A percentile compares a stretch with the other conserved stretches of the same genome.
Evolutionary conservation across 2,113 vertebrate species (phyloP).

Genomic region (Anser cygnoides): DNA sequence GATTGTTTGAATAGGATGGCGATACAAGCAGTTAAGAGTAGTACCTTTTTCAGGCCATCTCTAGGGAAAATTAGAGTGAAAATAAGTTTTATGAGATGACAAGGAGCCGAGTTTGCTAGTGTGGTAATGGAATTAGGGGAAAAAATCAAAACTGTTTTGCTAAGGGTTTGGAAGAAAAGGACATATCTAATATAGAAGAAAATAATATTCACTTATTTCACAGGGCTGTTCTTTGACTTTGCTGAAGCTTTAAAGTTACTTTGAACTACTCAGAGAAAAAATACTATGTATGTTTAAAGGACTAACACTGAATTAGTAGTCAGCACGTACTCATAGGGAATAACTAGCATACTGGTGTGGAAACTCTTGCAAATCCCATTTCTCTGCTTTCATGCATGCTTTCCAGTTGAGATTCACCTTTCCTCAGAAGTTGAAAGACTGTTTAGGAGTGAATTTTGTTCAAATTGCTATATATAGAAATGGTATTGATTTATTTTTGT

Average conservation of each 20-base stretch:
- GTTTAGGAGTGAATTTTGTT: not conserved
- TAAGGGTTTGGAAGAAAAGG: not conserved
- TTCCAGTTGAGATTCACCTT: not conserved
- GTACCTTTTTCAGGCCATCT: not conserved
- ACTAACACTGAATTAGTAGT: not conserved
- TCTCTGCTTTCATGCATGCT: not conserved
- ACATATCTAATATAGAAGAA: not conserved
- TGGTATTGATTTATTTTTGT: not conserved
- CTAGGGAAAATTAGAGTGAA: not conserved
- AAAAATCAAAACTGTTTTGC: not conserved
- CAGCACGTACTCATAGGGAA: not conserved
- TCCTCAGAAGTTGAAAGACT: not conserved
- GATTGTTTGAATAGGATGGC: not conserved
- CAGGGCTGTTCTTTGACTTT: not conserved
- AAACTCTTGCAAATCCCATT: not conserved
- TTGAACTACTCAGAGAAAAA: not conserved
- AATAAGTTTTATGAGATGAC: not conserved
- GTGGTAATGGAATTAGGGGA: not conserved
- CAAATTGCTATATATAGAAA: not conserved
- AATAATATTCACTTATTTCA: not conserved
- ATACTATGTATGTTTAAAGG: not conserved
- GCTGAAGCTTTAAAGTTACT: not conserved
- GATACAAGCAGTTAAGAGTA: not conserved
- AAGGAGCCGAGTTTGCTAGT: not conserved
- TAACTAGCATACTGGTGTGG: not conserved